A percentile compares a stretch with the other conserved stretches of the same genome.
These are phyloP conservation scores for Calliphora vomitoria DNA, from an alignment of 2,888 invertebrate genomes.

Conservation along the genomic window DNA sequence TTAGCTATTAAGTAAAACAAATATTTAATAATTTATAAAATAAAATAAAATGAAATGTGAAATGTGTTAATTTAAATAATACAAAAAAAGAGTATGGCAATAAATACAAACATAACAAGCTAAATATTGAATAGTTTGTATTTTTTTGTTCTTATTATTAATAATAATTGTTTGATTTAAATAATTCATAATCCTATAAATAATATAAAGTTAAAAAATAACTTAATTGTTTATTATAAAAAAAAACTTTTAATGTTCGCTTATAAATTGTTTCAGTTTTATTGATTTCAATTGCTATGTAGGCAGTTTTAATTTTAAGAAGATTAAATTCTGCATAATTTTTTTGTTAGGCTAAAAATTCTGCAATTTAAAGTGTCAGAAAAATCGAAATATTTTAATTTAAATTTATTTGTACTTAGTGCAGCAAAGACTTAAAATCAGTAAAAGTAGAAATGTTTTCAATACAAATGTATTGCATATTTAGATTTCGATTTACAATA, in stretches of 20 bases:
- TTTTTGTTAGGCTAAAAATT: too few species aligned
- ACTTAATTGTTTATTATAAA: background rate
- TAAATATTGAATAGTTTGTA: background rate
- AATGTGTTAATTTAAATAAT: constrained; percentile 6
- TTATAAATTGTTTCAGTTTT: background rate
- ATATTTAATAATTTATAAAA: background rate
- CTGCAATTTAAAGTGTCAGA: too few species aligned
- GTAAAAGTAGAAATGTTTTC: too few species aligned
- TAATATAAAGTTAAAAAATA: background rate
- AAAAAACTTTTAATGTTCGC: background rate
- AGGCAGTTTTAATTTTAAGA: background rate
- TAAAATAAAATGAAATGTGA: background rate
- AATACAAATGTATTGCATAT: too few species aligned
- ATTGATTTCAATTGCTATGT: background rate
- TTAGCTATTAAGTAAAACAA: background rate
- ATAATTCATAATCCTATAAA: background rate
- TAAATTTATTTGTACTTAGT: too few species aligned
- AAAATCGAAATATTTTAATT: too few species aligned
- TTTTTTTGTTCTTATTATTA: background rate
- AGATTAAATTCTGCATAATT: too few species aligned
- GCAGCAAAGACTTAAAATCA: too few species aligned
- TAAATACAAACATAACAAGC: background rate
- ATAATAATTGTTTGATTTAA: constrained; percentile 14
- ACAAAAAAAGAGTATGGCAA: background rate
- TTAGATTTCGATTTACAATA: too few species aligned